phyloP scores from a whole-genome alignment of 2,888 invertebrate species.

The Xestia ashworthii region DNA sequence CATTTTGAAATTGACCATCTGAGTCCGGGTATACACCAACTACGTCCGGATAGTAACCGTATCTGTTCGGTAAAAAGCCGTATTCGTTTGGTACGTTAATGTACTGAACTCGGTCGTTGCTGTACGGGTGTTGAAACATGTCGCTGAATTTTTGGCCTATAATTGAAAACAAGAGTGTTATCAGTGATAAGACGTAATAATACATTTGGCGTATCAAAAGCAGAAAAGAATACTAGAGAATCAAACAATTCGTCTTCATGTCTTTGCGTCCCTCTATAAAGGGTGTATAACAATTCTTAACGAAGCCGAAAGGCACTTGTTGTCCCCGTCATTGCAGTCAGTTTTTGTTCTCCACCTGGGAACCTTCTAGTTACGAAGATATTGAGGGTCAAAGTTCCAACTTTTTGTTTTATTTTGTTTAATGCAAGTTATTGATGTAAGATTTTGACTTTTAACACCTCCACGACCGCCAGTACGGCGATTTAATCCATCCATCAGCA shows the following conservation, averaged over 20 bases:
- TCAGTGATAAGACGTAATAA: neutral
- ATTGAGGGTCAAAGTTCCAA: no score
- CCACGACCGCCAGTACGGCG: no score
- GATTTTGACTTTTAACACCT: no score
- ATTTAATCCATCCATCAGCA: no score
- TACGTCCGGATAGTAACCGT: neutral
- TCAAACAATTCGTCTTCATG: neutral
- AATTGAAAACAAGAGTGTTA: constrained; percentile 6
- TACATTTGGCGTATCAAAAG: neutral
- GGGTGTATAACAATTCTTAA: no score
- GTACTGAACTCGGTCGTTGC: fast-evolving
- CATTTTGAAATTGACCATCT: neutral
- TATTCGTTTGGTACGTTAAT: fast-evolving
- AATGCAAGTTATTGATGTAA: no score
- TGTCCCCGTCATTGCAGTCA: no score
- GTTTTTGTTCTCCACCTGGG: no score
- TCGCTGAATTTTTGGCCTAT: constrained; percentile 65
- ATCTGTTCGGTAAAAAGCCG: neutral
- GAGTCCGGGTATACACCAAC: neutral
- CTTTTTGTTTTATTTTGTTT: no score
- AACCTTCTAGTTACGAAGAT: no score
- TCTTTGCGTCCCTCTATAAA: neutral
- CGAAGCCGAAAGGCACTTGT: no score
- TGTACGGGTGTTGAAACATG: constrained; percentile 5
- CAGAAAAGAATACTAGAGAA: neutral